Percentiles rank a stretch among this genome's conserved stretches.
These are phyloP conservation scores for Lordiphosa collinella DNA, from an alignment of 1,140 invertebrate species.

Conservation along the genomic window DNA sequence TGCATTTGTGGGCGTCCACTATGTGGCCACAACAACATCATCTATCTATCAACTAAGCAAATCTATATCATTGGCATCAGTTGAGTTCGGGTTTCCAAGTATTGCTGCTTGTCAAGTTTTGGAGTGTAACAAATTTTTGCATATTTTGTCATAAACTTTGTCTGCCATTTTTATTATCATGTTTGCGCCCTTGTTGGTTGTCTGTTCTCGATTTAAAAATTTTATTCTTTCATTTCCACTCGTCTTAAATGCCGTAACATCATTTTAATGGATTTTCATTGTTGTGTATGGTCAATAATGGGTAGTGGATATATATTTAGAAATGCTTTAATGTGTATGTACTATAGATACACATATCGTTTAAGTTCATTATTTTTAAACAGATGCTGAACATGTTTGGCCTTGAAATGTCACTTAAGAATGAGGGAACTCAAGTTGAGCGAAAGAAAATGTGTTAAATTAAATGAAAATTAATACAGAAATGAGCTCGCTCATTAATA, in stretches of 20 bases:
- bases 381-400: slow-evolving; percentile 27
- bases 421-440: slow-evolving; percentile 5
- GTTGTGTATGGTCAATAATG: slow-evolving; percentile 9
- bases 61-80: slow-evolving; percentile 3
- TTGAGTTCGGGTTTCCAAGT: background rate
- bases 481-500: slow-evolving; percentile 19
- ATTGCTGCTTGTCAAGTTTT: slow-evolving; percentile 5
- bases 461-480: slow-evolving; percentile 24
- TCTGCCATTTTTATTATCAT: slow-evolving; percentile 13
- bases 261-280: slow-evolving; percentile 45
- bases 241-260: slow-evolving; percentile 28
- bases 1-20: slow-evolving; percentile 34
- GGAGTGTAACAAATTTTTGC: slow-evolving; percentile 35
- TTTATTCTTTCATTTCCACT: slow-evolving; percentile 17
- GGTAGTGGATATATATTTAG: background rate
- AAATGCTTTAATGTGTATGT: too few species aligned
- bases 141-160: slow-evolving; percentile 44
- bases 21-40: slow-evolving; percentile 20
- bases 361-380: slow-evolving; percentile 6
- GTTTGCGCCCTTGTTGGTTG: slow-evolving; percentile 6
- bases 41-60: slow-evolving; percentile 20
- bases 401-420: slow-evolving; percentile 23
- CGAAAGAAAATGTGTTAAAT: slow-evolving; percentile 13
- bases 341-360: slow-evolving; percentile 5
- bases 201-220: slow-evolving; percentile 15